Evolutionary conservation across 64 coral and sea anemone species (phyloP), one percentile per base, ranked within the genome.

Genomic region (Montipora capricornis): DNA sequence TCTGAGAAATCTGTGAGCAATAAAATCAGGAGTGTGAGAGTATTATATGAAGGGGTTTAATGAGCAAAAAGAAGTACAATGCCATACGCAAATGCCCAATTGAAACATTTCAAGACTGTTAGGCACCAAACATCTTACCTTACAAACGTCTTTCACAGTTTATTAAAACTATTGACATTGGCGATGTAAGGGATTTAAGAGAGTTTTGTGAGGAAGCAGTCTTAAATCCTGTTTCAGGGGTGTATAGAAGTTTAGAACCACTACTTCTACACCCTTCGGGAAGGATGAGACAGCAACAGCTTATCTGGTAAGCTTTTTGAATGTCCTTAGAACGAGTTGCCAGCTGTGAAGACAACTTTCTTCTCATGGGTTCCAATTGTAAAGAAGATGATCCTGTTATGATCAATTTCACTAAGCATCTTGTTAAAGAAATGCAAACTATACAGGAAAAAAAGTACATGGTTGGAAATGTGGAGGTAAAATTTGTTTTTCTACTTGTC

Each of bases 41-140:
- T 80, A 49, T 67, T 95, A 75, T 95, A 95, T 76, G 87, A 95
- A 37, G 94, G 94, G 62, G 89, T 88, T 73, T 95, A 60, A 70
- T 95, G 67, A 91, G 86, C 50, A 91, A 95, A 70, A 70, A 90
- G 53, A 57, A 95, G 77, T 91, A 95, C 81, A 95, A 47, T 50
- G 80, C 78, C 8, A 78, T 87, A 77, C 49, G 88, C 67, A 95
- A 95, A 16, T 91, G 90, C 37, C 24, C 47, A 52, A 15, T 74
- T 9, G 77, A 89, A 75, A 57, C 80, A 19, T 89, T 94, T 62
- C n/a, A 74, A 82, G 83, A 49, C 2, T 37, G 73, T 14, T 22
- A 47, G 60, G 80, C 68, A 59, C 88, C 88, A 19, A 79, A 82
- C 86, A 19, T 73, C 44, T 14, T 88, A 80, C 37, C 89, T 11